Base-by-base conservation (phyloP, 2,113 vertebrate species). In the Anarhynchus alexandrinus region DNA sequence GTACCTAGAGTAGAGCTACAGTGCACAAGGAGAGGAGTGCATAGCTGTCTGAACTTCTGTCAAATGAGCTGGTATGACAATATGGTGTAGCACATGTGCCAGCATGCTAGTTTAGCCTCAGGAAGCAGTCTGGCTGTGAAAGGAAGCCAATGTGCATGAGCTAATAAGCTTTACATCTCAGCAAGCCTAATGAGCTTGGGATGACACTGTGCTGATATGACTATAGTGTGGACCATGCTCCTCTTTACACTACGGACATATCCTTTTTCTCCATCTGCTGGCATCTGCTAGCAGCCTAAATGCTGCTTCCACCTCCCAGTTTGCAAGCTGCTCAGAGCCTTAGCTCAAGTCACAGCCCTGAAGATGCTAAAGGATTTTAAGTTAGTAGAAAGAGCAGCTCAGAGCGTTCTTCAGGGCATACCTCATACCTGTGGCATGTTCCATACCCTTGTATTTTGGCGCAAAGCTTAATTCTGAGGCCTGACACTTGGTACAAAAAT, bases 81-180 rank as follows among this genome's bases (percentile, higher is more conserved):
- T 94, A 90, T 84, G 91, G 81, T 91, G 69, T 27, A 85, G 87
- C 73, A 93, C 91, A 26, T 57, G 73, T 94, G 84, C 94, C 95
- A 96, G 92, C 78, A 57, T 8, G 6, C 40, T 84, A 40, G 65
- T 69, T 82, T 93, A 85, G 93, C 91, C 93, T 96, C 94, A 91
- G 91, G 93, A 96, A 96, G 77, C 65, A 93, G 78, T 29, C 90
- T 94, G 95, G 52, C 74, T 79, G 30, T 57, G 78, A 94, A 79
- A 91, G 84, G 77, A 97, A 97, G 78, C 77, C 91, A 94, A 15
- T 45, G 57, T 85, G 30, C 36, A 17, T 23, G 91, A 91, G 82
- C 14, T 95, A 95, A 92, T 81, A 81, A 91, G 73, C 43, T 93
- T 79, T 76, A 32, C 10, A 45, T 76, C n/a, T 87, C 70, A 94